phyloP scores from a whole-genome alignment of 2,888 invertebrate species.

The Pelosia muscerda region DNA sequence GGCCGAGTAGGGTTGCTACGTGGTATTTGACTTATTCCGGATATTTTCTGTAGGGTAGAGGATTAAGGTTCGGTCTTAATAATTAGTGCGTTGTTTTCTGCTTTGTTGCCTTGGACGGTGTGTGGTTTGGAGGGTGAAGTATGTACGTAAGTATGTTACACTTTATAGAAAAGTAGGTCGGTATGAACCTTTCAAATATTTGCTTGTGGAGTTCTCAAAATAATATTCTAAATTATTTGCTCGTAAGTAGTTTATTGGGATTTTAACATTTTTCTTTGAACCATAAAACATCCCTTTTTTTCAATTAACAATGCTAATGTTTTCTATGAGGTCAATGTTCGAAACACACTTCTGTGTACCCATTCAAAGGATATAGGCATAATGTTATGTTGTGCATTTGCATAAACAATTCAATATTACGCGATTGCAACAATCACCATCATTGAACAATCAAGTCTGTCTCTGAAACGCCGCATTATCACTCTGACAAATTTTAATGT shows the following conservation, averaged over 20 bases:
- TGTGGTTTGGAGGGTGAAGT: slow-evolving; percentile 19
- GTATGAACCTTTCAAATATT: slow-evolving; percentile 10
- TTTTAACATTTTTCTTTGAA: no score
- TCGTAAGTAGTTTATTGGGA: neutral
- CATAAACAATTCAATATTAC: no score
- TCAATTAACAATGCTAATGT: neutral
- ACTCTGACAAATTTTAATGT: no score
- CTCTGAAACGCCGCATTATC: no score
- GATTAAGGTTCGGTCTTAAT: slow-evolving; percentile 33
- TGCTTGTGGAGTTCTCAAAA: neutral
- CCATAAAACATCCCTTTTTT: neutral
- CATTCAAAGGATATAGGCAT: no score
- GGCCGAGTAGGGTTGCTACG: slow-evolving; percentile 36
- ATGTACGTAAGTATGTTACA: slow-evolving; percentile 21
- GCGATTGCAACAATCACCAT: no score
- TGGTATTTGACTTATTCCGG: slow-evolving; percentile 45
- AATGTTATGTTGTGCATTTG: no score
- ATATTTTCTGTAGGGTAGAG: slow-evolving; percentile 29
- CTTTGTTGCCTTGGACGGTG: slow-evolving; percentile 16
- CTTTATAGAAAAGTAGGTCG: slow-evolving; percentile 12
- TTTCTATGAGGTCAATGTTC: no score
- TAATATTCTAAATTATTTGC: slow-evolving; percentile 3
- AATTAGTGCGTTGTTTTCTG: slow-evolving; percentile 34
- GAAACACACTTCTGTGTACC: no score
- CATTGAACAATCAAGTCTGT: no score